These are phyloP conservation scores for Chrysotoxum bicinctum DNA, from an alignment of 2,888 invertebrate species.

Conservation along the genomic window DNA sequence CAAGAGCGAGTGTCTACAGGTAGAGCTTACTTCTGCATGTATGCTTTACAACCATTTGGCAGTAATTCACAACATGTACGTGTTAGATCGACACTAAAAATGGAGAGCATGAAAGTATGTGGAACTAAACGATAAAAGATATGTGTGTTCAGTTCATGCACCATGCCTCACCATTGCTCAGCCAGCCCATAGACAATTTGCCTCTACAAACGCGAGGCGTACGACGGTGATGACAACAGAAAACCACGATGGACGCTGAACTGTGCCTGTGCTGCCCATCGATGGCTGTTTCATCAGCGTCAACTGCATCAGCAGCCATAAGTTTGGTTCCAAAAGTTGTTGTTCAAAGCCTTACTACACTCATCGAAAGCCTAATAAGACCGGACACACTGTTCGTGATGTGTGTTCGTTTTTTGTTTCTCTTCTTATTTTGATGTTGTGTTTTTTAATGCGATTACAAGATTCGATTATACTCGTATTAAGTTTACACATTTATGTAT, in stretches of 20 bases:
- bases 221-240: neutral
- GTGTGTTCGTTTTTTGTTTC: conserved; percentile 2
- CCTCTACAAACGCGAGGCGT: conserved; percentile 9
- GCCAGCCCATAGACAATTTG: conserved; percentile 29
- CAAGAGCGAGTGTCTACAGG: conserved; percentile 50
- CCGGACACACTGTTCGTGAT: conserved; percentile 19
- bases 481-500: conserved; percentile 65
- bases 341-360: conserved; percentile 23
- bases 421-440: neutral
- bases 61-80: conserved; percentile 72
- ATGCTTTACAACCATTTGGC: conserved; percentile 34
- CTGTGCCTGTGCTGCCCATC: conserved; percentile 22
- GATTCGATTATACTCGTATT: conserved; percentile 70
- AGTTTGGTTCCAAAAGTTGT: conserved; percentile 36
- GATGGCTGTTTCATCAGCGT: conserved; percentile 29
- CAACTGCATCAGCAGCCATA: conserved; percentile 19
- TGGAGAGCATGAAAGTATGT: conserved; percentile 72
- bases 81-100: conserved; percentile 71
- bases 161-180: conserved; percentile 19
- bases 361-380: conserved; percentile 52
- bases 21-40: conserved; percentile 38
- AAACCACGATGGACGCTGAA: neutral
- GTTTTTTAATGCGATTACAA: conserved; percentile 54
- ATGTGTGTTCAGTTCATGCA: conserved; percentile 31
- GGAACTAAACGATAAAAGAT: conserved; percentile 69